These are phyloP conservation scores for Meghimatium bilineatum DNA, from an alignment of 2,888 invertebrate species.

Conservation along the genomic window DNA sequence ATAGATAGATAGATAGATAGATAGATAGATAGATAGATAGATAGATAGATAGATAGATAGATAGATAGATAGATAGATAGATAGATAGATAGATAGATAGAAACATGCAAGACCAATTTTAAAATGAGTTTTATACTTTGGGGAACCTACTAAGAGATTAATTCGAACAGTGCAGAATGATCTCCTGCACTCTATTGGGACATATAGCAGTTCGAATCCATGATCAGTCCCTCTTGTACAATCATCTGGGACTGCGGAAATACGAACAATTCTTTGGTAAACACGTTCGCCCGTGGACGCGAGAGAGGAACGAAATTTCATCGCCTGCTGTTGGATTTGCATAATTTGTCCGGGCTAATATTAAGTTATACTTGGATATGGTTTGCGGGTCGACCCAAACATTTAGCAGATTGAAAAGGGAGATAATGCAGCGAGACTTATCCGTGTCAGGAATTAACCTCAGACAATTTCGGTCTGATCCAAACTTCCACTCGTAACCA, in stretches of 20 bases:
- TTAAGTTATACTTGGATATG: constrained; percentile 30
- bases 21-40: too few relatives aligned
- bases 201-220: constrained; percentile 8
- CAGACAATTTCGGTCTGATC: background rate
- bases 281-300: constrained; percentile 25
- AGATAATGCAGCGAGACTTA: background rate
- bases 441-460: constrained; percentile 12
- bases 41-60: too few relatives aligned
- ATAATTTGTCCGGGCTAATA: constrained; percentile 36
- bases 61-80: too few relatives aligned
- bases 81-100: too few relatives aligned
- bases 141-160: background rate
- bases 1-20: too few relatives aligned
- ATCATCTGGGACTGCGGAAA: constrained; percentile 33
- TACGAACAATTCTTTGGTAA: constrained; percentile 38
- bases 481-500: too few relatives aligned
- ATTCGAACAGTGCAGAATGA: background rate
- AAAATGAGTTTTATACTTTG: background rate
- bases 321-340: constrained; percentile 31
- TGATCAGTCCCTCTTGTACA: background rate
- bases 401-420: constrained; percentile 40
- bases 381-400: background rate
- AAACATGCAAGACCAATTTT: too few relatives aligned
- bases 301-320: constrained; percentile 11
- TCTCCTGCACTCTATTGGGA: background rate